Evolutionary conservation across 2,888 invertebrate genomes (phyloP).

Genomic region (Campoplex capitator): DNA sequence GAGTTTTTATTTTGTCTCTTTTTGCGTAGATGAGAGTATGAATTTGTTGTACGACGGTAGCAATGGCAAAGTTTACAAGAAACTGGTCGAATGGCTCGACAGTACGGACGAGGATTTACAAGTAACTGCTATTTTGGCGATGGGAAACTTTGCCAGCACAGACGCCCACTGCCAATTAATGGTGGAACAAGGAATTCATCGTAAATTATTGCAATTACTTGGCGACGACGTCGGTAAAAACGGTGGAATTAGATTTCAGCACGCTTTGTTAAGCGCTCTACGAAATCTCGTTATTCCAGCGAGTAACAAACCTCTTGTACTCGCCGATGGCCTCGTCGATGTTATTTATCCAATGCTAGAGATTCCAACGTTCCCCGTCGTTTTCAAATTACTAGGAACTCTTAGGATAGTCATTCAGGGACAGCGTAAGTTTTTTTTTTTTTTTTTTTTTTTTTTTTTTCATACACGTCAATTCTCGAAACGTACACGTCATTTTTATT

Average conservation of each 20-base stretch:
- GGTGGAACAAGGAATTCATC: slow-evolving; percentile 92
- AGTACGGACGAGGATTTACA: slow-evolving; percentile 90
- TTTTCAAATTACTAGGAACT: slow-evolving; percentile 94
- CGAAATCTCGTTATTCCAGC: slow-evolving; percentile 91
- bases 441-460: slow-evolving; percentile 45
- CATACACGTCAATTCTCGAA: background rate
- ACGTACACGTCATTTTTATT: background rate
- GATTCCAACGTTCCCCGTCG: slow-evolving; percentile 91
- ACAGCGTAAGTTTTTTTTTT: slow-evolving; percentile 86
- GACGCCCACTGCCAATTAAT: slow-evolving; percentile 94
- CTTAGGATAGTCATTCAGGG: slow-evolving; percentile 95
- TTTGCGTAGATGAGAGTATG: slow-evolving; percentile 93
- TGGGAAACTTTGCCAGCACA: slow-evolving; percentile 95
- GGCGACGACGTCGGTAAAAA: slow-evolving; percentile 75
- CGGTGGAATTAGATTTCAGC: slow-evolving; percentile 86
- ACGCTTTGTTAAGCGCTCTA: slow-evolving; percentile 91
- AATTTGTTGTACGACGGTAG: slow-evolving; percentile 92
- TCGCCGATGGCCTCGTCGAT: slow-evolving; percentile 90
- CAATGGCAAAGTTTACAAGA: slow-evolving; percentile 89
- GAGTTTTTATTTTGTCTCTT: slow-evolving; percentile 44
- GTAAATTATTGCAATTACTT: slow-evolving; percentile 86
- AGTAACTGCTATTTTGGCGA: slow-evolving; percentile 93
- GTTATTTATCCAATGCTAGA: slow-evolving; percentile 90
- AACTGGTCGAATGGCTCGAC: slow-evolving; percentile 92
- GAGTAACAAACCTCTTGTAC: slow-evolving; percentile 90